Conservation (phyloP, 2,888 invertebrate genomes). For the Diarsia brunnea region DNA sequence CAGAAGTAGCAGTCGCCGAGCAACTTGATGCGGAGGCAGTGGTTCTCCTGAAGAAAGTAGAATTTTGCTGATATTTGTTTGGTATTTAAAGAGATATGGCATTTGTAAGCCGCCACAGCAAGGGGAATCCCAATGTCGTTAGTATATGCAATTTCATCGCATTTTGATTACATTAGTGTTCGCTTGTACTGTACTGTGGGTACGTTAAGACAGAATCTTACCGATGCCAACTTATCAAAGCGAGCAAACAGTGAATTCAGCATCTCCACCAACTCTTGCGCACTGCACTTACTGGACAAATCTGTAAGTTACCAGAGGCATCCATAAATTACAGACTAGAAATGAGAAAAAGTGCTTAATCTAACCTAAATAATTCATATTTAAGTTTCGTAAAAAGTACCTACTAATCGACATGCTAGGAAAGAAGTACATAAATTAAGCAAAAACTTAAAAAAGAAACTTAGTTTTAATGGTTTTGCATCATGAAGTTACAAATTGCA, state of each 20-base stretch:
- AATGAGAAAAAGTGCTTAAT: too few relatives aligned
- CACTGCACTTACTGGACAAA: constrained; percentile 96
- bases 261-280: constrained; percentile 96
- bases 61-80: not conserved
- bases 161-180: not conserved
- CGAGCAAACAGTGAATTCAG: constrained; percentile 97
- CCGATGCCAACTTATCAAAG: constrained; percentile 96
- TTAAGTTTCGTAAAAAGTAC: too few relatives aligned
- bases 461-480: too few relatives aligned
- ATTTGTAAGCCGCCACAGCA: not conserved
- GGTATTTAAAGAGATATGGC: not conserved
- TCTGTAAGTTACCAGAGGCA: constrained; percentile 90
- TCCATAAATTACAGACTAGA: too few relatives aligned
- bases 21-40: constrained; percentile 96
- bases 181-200: not conserved
- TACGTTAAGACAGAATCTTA: constrained; percentile 83
- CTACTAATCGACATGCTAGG: too few relatives aligned
- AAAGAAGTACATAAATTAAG: too few relatives aligned
- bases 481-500: too few relatives aligned
- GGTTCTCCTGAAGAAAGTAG: constrained; percentile 92
- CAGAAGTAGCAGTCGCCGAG: constrained; percentile 98
- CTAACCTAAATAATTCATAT: too few relatives aligned
- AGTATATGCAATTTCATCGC: not conserved
- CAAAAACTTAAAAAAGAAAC: too few relatives aligned
- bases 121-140: not conserved